A percentile compares a stretch with the other conserved stretches of the same genome.
phyloP scores from a whole-genome alignment of 1,140 invertebrate species.

The Thereuonema tuberculata region DNA sequence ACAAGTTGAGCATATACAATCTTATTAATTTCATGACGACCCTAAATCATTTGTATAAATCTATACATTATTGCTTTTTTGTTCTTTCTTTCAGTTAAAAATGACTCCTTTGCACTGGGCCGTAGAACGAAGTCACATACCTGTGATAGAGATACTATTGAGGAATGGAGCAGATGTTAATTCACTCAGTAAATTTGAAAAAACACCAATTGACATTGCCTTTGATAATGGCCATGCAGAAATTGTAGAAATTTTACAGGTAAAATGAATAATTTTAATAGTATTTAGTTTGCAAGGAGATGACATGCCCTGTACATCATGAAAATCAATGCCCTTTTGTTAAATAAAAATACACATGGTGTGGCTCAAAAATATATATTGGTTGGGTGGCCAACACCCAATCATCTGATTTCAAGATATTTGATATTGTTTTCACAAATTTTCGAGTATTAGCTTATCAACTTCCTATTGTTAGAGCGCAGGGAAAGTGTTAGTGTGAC shows the following conservation, averaged over 20 bases:
- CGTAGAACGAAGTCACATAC: constrained; percentile 61
- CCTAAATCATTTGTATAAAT: not conserved
- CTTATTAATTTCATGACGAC: constrained; percentile 44
- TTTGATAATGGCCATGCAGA: constrained; percentile 45
- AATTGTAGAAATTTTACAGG: constrained; percentile 44
- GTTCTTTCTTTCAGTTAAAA: constrained; percentile 43
- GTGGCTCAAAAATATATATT: too few species aligned
- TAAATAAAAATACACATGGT: too few species aligned
- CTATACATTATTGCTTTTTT: not conserved
- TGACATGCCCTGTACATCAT: too few species aligned
- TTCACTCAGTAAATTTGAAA: constrained; percentile 63
- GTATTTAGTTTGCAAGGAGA: too few species aligned
- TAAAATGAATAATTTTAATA: too few species aligned
- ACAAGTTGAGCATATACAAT: constrained; percentile 15
- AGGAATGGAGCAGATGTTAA: constrained; percentile 52
- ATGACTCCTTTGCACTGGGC: constrained; percentile 95
- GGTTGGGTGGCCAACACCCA: too few species aligned
- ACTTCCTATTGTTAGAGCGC: too few species aligned
- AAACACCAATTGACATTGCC: constrained; percentile 65
- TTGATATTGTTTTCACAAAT: too few species aligned
- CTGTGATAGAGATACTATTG: constrained; percentile 53
- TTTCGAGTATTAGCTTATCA: too few species aligned
- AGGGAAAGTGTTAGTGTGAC: too few species aligned
- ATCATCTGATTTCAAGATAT: too few species aligned
- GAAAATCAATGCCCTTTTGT: too few species aligned